Base-by-base conservation (phyloP, 2,113 vertebrate species). In the Chaetops frenatus region DNA sequence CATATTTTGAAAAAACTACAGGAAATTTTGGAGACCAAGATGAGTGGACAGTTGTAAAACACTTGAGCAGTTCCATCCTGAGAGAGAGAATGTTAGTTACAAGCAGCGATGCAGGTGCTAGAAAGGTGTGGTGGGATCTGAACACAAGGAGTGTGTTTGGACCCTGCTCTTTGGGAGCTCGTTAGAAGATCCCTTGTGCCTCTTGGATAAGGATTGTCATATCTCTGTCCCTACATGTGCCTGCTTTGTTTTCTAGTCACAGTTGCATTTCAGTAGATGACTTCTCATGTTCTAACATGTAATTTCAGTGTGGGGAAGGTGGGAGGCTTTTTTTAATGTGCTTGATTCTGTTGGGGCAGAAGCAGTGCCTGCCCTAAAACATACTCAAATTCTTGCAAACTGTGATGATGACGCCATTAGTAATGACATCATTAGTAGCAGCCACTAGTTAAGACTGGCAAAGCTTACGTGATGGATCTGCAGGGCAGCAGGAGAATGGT, bases 221-320 rank as follows among this genome's bases (percentile, higher is more conserved):
- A 12, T 14, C 33, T 45, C 15, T 45, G 45, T 33, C 50, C 47
- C 7, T 7, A 8, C 11, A 1, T 0, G 0, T 38, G 38, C 27
- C 40, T 53, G 15, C 42, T 54, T 53, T 25, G 1, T 53, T 65
- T 76, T 61, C 45, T 29, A 22, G n/a, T 53, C 20, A 4, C 29
- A 42, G 44, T 54, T 24, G 8, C 25, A 3, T 33, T 71, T 62
- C 38, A 18, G 29, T 81, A 10, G 23, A 4, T 50, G 58, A 45
- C 9, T 44, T 88, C 29, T 16, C 8, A 1, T 35, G 40, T 67
- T 54, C 27, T 38, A 31, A 19, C 12, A 15, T 7, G 1, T 18
- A 42, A 11, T 31, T 62, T 44, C 36, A 15, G n/a, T 54, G 21
- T 0, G 35, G 42, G 28, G 29, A 54, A 23, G 18, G 25, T 0